Evolutionary conservation across 2,113 vertebrate genomes (phyloP).

Genomic region (Porphyrio hochstetteri): DNA sequence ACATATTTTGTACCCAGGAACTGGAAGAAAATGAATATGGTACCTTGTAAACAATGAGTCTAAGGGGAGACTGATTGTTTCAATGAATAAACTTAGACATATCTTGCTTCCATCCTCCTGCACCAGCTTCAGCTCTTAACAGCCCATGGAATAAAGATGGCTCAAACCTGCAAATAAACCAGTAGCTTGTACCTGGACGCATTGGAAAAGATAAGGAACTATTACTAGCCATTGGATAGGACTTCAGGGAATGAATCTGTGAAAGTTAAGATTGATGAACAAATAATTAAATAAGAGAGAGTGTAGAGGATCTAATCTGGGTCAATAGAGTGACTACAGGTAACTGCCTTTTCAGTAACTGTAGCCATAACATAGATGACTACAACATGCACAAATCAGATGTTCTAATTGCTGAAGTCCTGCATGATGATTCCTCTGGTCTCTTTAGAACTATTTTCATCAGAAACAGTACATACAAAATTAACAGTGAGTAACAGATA

Average conservation of each 20-base stretch:
- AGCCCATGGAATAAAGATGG: not conserved
- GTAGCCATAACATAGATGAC: not conserved
- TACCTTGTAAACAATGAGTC: not conserved
- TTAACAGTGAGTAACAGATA: constrained; percentile 9
- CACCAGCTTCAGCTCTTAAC: not conserved
- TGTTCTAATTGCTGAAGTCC: not conserved
- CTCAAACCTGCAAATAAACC: not conserved
- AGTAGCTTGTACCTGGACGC: not conserved
- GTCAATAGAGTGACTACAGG: not conserved
- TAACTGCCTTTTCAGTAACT: not conserved
- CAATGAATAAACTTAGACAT: not conserved
- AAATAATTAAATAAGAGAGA: not conserved
- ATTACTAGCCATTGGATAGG: not conserved
- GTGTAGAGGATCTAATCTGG: not conserved
- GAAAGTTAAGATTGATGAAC: not conserved
- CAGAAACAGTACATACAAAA: constrained; percentile 5
- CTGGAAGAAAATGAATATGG: not conserved
- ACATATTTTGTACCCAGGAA: not conserved
- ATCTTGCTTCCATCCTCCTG: not conserved
- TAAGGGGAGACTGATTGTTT: not conserved
- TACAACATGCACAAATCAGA: not conserved
- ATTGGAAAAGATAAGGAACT: not conserved
- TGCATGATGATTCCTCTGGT: not conserved
- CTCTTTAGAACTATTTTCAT: not conserved
- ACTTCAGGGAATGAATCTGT: not conserved